These are phyloP conservation scores for Loriculus beryllinus DNA, from an alignment of 2,797 vertebrate genomes.

Conservation along the genomic window DNA sequence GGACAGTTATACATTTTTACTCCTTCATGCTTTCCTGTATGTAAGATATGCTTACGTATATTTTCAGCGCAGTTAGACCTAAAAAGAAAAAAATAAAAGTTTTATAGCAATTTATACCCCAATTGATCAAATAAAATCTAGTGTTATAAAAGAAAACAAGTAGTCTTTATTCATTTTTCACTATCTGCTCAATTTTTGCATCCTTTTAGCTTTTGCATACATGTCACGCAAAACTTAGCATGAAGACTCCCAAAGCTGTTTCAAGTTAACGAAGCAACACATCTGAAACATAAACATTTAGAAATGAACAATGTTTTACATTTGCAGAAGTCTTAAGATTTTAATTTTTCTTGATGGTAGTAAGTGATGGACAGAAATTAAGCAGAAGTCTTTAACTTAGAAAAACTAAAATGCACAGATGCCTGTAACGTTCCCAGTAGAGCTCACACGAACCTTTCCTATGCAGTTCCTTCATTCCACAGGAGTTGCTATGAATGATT, in stretches of 20 bases:
- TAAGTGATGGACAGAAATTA: background rate
- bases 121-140: background rate
- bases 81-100: background rate
- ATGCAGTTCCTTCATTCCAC: background rate
- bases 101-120: background rate
- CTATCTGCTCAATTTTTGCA: background rate
- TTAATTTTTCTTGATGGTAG: background rate
- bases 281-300: background rate
- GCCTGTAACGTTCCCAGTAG: rapidly evolving
- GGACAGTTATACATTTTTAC: conserved; percentile 99
- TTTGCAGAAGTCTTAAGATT: background rate
- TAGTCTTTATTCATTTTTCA: background rate
- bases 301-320: background rate
- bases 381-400: background rate
- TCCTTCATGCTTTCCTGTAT: conserved; percentile 96
- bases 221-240: background rate
- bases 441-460: background rate
- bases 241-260: background rate
- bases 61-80: conserved; percentile 99
- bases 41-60: conserved; percentile 97
- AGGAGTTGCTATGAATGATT: background rate
- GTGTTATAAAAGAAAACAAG: background rate
- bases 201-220: background rate
- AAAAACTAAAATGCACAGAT: background rate
- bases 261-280: background rate